Percentiles rank a stretch among this genome's conserved stretches.
These are phyloP conservation scores for Stomatorhinus ivindoensis DNA, from an alignment of 2,113 vertebrate species.

Conservation along the genomic window DNA sequence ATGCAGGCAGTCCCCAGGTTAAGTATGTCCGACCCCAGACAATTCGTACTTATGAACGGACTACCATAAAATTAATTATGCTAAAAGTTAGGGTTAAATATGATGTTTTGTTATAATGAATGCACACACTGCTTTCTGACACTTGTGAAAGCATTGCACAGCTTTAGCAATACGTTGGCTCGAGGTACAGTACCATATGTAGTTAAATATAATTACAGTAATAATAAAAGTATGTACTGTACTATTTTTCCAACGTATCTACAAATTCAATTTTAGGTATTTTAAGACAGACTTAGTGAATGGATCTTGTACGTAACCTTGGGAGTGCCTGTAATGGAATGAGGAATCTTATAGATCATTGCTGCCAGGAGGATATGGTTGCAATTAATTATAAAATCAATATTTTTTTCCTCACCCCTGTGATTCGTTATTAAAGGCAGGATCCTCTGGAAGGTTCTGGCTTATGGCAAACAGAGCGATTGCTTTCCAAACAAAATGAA, in stretches of 20 bases:
- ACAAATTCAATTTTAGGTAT: background rate
- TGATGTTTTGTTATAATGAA: background rate
- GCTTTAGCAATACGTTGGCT: background rate
- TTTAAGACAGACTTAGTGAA: background rate
- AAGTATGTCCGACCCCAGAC: background rate
- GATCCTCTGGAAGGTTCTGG: background rate
- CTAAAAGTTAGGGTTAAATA: background rate
- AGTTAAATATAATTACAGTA: no score
- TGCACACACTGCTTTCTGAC: background rate
- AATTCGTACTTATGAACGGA: background rate
- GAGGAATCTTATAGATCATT: background rate
- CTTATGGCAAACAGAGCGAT: no score
- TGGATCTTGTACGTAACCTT: background rate
- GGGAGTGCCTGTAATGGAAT: background rate
- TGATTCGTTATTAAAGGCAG: background rate
- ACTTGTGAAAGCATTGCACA: background rate
- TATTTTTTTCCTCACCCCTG: background rate
- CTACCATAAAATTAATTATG: background rate
- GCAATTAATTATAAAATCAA: background rate
- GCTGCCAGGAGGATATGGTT: background rate
- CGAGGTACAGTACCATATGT: background rate
- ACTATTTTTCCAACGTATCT: background rate
- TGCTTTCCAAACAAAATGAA: constrained; percentile 6
- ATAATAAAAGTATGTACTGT: no score
- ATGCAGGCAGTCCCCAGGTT: background rate